These are phyloP conservation scores for Oreamnos americanus DNA, from an alignment of 2,113 vertebrate genomes.

Conservation along the genomic window DNA sequence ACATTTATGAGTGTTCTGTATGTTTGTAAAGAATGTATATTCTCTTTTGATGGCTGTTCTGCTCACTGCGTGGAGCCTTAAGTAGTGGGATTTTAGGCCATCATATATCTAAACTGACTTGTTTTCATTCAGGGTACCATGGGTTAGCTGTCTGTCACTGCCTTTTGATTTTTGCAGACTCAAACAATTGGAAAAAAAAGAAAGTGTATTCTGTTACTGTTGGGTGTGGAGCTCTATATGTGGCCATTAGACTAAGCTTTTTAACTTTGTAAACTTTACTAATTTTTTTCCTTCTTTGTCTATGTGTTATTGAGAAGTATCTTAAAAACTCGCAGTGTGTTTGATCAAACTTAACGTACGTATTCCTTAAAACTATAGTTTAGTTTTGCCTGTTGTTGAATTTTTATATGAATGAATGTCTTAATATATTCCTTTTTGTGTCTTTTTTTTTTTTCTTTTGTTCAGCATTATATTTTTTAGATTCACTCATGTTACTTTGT, in stretches of 20 bases:
- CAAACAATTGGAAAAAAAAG: constrained; percentile 43
- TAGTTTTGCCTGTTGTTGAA: constrained; percentile 6
- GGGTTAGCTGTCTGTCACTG: constrained; percentile 31
- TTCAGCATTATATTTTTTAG: not conserved
- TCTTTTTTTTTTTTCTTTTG: not conserved
- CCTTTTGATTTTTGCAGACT: constrained; percentile 64
- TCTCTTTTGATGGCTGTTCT: constrained; percentile 59
- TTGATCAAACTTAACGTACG: not conserved
- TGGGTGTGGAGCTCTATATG: not conserved
- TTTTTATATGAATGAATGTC: not conserved
- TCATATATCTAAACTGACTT: constrained; percentile 61
- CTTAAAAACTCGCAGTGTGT: not conserved
- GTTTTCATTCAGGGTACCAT: constrained; percentile 61
- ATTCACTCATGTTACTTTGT: not conserved
- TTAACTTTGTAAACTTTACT: not conserved
- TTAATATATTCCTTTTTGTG: not conserved
- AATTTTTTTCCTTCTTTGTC: not conserved
- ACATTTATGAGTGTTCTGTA: not conserved
- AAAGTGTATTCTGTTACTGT: not conserved
- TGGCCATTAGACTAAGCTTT: not conserved
- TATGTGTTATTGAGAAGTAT: not conserved
- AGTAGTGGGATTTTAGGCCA: constrained; percentile 64
- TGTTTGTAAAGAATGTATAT: not conserved
- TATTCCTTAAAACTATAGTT: not conserved
- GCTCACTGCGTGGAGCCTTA: constrained; percentile 49